Base-by-base conservation (phyloP, 2,888 invertebrate genomes). In the Oligia strigilis region DNA sequence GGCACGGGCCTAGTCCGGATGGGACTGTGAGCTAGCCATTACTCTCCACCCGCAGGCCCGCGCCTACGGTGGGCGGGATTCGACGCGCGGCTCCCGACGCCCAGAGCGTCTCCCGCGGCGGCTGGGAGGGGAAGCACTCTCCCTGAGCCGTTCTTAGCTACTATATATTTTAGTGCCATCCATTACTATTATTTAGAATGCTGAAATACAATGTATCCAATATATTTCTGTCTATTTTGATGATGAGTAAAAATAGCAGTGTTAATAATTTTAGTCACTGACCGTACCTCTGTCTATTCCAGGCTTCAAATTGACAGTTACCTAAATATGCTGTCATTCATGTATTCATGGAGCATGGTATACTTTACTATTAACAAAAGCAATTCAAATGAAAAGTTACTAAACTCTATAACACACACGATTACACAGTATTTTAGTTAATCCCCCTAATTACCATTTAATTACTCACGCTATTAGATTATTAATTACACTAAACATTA, bases 381-480 rank as follows among this genome's bases (percentile, higher is more conserved):
- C 17, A 69, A 69, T 69, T 11, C 8, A 9, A 67, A n/a, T 36
- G 4, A 40, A 65, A 11, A 65, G 4, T 19, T n/a, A 58, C 11
- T 29, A 23, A 36, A 5, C 11, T 69, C 43, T 67, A n/a, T 29
- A 19, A 6, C 29, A 58, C 23, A 23, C 58, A 58, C 23, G 14
- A 49, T 14, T 23, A 4, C n/a, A 23, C 8, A 14, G 3, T 23
- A 69, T 65, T 79, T 81, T 49, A 62, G 58, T 60, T 64, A 71
- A 73, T 65, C 13, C 64, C 40, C n/a, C 19, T 82, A 77, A 83
- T 82, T 66, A 55, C n/a, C 19, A 1, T 49, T 62, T 70, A 79
- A 81, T 72, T 72, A 67, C 74, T 72, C 67, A 60, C 60, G 71
- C 72, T 58, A 84, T 81, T 46, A 52, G 23, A 40, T 43, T 60